Evolutionary conservation across 2,113 vertebrate species (phyloP).

Genomic region (Plecturocebus donacophilus): DNA sequence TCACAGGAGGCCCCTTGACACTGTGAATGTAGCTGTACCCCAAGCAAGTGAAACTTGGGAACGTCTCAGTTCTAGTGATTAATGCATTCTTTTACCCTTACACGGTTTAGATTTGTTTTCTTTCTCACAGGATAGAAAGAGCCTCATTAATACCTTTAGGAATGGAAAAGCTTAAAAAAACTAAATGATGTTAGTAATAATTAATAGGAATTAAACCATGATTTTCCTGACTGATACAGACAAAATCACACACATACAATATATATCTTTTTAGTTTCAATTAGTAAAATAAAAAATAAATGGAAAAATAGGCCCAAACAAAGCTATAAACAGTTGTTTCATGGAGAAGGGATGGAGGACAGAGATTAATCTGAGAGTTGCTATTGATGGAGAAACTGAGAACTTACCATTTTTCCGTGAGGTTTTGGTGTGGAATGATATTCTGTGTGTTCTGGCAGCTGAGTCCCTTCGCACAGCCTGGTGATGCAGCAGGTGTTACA

Average conservation of each 20-base stretch:
- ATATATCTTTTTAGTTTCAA: background rate
- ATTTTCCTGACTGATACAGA: background rate
- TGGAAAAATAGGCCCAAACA: background rate
- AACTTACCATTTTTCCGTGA: fast-evolving
- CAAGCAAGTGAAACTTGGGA: background rate
- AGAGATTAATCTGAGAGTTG: background rate
- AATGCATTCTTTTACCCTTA: background rate
- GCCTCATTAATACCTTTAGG: background rate
- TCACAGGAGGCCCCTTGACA: background rate
- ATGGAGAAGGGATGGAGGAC: background rate
- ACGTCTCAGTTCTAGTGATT: background rate
- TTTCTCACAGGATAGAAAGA: background rate
- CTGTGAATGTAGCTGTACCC: too few species aligned
- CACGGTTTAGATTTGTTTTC: background rate
- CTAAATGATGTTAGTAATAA: background rate
- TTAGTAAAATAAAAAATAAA: background rate
- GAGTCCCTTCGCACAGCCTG: background rate
- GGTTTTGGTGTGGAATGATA: too few species aligned
- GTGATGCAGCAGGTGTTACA: background rate
- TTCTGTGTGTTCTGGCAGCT: background rate
- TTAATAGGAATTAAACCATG: background rate
- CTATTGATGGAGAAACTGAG: background rate
- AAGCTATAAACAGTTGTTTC: background rate
- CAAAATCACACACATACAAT: background rate
- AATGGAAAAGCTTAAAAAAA: background rate